Conservation (phyloP, 92 coral and sea anemone species). For the Porites evermanni region DNA sequence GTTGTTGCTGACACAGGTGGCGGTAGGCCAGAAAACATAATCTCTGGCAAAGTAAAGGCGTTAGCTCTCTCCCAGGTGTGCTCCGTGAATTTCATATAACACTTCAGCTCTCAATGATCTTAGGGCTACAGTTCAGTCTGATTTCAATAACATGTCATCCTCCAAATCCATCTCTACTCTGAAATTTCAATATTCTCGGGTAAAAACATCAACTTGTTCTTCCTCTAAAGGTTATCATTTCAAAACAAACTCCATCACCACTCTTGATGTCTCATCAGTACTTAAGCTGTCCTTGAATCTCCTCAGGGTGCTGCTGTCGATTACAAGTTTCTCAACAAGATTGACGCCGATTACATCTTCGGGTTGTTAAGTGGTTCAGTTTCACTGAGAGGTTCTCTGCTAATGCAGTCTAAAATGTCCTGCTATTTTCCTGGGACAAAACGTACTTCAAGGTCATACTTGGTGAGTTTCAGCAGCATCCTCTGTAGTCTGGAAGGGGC, state of each 20-base stretch:
- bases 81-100: slow-evolving; percentile 52
- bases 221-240: slow-evolving; percentile 50
- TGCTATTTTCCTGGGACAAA: slow-evolving; percentile 56
- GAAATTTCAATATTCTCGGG: slow-evolving; percentile 64
- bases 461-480: slow-evolving; percentile 65
- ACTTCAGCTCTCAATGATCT: slow-evolving; percentile 47
- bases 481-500: slow-evolving; percentile 40
- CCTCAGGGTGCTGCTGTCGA: slow-evolving; percentile 27
- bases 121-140: slow-evolving; percentile 55
- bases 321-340: slow-evolving; percentile 33
- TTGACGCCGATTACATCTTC: slow-evolving; percentile 55
- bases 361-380: slow-evolving; percentile 26
- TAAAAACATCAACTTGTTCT: slow-evolving; percentile 60
- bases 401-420: slow-evolving; percentile 54
- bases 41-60: slow-evolving; percentile 8
- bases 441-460: slow-evolving; percentile 56
- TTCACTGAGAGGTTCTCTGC: slow-evolving; percentile 63
- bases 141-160: slow-evolving; percentile 60
- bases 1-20: too few species aligned
- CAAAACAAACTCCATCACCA: slow-evolving; percentile 59
- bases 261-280: slow-evolving; percentile 48
- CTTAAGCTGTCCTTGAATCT: slow-evolving; percentile 37
- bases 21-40: too few species aligned
- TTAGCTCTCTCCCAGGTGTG: slow-evolving; percentile 66
- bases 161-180: slow-evolving; percentile 66